Evolutionary conservation across 2,113 vertebrate genomes (phyloP).

Genomic region (Shinisaurus crocodilurus): DNA sequence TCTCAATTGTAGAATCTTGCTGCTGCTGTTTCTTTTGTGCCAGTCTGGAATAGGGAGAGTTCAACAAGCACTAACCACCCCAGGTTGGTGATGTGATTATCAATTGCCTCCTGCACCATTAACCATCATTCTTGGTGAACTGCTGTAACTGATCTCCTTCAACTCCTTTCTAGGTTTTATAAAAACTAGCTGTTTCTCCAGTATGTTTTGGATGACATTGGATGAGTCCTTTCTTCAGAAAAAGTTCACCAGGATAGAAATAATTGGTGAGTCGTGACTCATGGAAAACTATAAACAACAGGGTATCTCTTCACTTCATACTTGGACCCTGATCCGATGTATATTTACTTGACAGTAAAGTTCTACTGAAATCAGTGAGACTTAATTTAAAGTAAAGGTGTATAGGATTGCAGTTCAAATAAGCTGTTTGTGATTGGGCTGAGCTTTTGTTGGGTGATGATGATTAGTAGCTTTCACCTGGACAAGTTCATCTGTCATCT

Average conservation of each 20-base stretch:
- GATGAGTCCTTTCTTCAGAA: slow-evolving; percentile 54
- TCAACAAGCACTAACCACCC: slow-evolving; percentile 4
- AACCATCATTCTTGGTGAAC: not conserved
- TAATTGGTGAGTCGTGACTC: slow-evolving; percentile 58
- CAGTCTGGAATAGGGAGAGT: slow-evolving; percentile 40
- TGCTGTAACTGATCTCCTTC: slow-evolving; percentile 24
- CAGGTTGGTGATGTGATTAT: slow-evolving; percentile 47
- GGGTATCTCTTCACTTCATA: not conserved
- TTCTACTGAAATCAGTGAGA: not conserved
- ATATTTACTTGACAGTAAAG: not conserved
- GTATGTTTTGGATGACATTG: slow-evolving; percentile 68
- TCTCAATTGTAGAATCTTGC: slow-evolving; percentile 45
- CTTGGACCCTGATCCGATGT: not conserved
- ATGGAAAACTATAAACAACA: not conserved
- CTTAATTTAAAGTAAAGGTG: not conserved
- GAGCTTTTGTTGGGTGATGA: not conserved
- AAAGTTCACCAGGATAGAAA: slow-evolving; percentile 62
- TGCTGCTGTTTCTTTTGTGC: slow-evolving; percentile 44
- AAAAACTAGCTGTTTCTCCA: slow-evolving; percentile 52
- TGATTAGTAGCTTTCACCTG: not conserved
- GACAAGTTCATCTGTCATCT: not conserved
- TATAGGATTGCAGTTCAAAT: not conserved
- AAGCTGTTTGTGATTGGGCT: not conserved
- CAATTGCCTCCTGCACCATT: not conserved
- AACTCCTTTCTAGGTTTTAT: slow-evolving; percentile 48